Base-by-base conservation (phyloP, 2,113 vertebrate species). In the Rhineura floridana region DNA sequence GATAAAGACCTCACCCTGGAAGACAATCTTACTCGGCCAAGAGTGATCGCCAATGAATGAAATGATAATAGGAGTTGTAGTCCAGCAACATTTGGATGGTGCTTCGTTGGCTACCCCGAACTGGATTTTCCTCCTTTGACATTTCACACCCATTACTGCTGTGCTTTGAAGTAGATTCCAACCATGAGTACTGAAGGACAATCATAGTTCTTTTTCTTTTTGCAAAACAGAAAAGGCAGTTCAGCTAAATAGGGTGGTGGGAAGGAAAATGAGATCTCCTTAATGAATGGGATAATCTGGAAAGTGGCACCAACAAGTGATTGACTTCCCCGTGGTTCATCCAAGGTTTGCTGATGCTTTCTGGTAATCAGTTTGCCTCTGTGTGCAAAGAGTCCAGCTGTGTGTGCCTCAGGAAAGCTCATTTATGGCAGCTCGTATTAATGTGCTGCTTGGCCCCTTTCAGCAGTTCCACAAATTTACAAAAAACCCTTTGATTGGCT, bases 291-390 rank as follows among this genome's bases (percentile, higher is more conserved):
- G 87, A 89, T 87, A 94, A 94, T 84, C 87, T 91, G 87, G 76
- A 87, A 95, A 92, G 52, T 6, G 75, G 62, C 15, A 86, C 67
- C 94, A 95, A 91, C 91, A 93, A 89, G 6, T 93, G 92, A 93
- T 86, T 92, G 92, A 93, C 94, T 93, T 92, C 28, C 86, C 89
- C 36, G 36, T 87, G 89, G 91, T 25, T 82, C 90, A 86, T 88
- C 87, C 88, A 92, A 87, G 62, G 89, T n/a, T 2, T 1, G 83
- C 87, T 69, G 88, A 79, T 90, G 83, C 87, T 36, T 93, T 63
- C 89, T 0, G 0, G 89, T 94, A 91, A 94, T 91, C 92, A 13
- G 83, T 94, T 72, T 52, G 7, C 91, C 88, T 77, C 91, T 89
- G 89, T 67, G 88, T 67, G 83, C 81, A 30, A 87, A 2, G 87